A percentile compares a stretch with the other conserved stretches of the same genome.
phyloP scores from a whole-genome alignment of 2,888 invertebrate genomes.

The Pyrrhosoma nymphula region DNA sequence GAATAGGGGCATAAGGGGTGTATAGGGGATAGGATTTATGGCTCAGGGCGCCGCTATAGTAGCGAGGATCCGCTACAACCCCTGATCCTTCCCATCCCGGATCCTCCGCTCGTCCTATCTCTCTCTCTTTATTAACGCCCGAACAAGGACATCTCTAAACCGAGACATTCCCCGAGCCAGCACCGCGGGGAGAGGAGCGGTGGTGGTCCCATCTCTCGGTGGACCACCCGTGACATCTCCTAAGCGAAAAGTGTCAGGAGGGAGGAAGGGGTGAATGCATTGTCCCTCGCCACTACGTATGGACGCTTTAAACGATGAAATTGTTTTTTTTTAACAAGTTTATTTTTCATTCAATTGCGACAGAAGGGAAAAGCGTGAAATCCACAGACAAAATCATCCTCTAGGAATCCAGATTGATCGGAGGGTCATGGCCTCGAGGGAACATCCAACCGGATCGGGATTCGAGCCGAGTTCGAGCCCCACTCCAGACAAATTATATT shows the following conservation, averaged over 20 bases:
- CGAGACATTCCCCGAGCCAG: not conserved
- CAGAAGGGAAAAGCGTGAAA: too few species aligned
- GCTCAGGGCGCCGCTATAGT: not conserved
- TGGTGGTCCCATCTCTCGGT: not conserved
- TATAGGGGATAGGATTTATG: not conserved
- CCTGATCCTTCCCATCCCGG: not conserved
- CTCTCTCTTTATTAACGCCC: constrained; percentile 1
- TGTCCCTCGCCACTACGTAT: too few species aligned
- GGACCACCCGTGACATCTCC: not conserved
- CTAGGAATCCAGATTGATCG: too few species aligned
- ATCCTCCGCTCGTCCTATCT: not conserved
- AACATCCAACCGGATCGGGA: too few species aligned
- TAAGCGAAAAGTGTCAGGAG: not conserved
- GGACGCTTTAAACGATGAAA: too few species aligned
- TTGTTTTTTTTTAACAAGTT: too few species aligned
- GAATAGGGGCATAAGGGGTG: not conserved
- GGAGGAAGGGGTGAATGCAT: not conserved
- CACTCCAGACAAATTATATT: too few species aligned
- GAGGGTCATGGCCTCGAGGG: too few species aligned
- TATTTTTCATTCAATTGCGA: too few species aligned
- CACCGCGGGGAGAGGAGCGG: not conserved
- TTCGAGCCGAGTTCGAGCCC: too few species aligned
- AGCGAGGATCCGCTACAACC: not conserved
- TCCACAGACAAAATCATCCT: too few species aligned
- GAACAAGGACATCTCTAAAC: constrained; percentile 12